phyloP scores from a whole-genome alignment of 2,797 vertebrate genomes.

The Helostoma temminkii region DNA sequence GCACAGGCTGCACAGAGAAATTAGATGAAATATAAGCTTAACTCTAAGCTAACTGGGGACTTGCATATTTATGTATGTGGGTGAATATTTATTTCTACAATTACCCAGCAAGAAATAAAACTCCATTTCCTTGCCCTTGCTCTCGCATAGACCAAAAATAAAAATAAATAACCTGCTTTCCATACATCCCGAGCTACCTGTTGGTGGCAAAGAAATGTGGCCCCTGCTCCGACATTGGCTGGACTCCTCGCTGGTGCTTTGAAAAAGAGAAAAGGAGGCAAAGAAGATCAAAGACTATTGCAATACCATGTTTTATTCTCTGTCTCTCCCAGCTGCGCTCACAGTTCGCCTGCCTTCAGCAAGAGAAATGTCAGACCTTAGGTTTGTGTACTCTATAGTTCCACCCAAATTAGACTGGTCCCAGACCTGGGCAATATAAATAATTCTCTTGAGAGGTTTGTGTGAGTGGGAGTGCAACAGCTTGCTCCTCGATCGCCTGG shows the following conservation, averaged over 20 bases:
- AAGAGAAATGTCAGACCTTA: constrained; percentile 68
- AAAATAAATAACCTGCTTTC: constrained; percentile 50
- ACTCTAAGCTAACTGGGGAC: constrained; percentile 49
- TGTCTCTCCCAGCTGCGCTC: constrained; percentile 59
- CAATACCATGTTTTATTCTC: constrained; percentile 82
- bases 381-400: constrained; percentile 76
- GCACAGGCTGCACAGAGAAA: constrained; percentile 31
- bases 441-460: constrained; percentile 78
- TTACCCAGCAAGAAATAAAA: constrained; percentile 63
- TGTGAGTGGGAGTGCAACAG: constrained; percentile 59
- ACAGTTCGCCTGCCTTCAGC: constrained; percentile 66
- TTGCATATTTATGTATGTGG: constrained; percentile 59
- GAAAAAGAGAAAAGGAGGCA: constrained; percentile 69
- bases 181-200: constrained; percentile 21
- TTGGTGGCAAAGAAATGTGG: constrained; percentile 51
- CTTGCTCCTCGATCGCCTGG: constrained; percentile 46
- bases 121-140: constrained; percentile 25
- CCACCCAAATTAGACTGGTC: constrained; percentile 77
- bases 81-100: constrained; percentile 72
- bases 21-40: constrained; percentile 53
- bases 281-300: constrained; percentile 75
- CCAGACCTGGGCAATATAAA: constrained; percentile 78
- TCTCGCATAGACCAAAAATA: constrained; percentile 27
- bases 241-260: constrained; percentile 71
- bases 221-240: constrained; percentile 44